Percentiles rank a stretch among this genome's conserved stretches.
Conservation (phyloP, 1,140 invertebrate genomes). For the Ceratosolen solmsi region DNA sequence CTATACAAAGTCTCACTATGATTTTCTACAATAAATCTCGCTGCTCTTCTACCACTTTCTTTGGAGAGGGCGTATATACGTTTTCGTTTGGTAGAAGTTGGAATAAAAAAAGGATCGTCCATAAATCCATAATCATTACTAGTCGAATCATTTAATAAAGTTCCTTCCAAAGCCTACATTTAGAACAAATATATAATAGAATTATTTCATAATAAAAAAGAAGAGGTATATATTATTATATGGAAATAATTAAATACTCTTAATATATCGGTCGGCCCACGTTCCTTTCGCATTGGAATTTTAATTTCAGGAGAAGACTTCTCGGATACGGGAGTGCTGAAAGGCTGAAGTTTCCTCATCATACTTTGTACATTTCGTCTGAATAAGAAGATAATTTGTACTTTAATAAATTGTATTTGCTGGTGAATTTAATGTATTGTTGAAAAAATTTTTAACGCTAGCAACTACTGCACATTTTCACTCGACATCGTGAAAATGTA, state of each 20-base stretch:
- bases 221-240: constrained; percentile 36
- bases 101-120: constrained; percentile 92
- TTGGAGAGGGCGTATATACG: constrained; percentile 84
- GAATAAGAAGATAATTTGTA: constrained; percentile 33
- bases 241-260: constrained; percentile 65
- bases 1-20: constrained; percentile 84
- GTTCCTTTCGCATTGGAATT: constrained; percentile 81
- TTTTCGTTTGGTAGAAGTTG: constrained; percentile 83
- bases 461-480: background rate
- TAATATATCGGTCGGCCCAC: constrained; percentile 87
- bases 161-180: constrained; percentile 81
- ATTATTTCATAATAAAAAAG: background rate
- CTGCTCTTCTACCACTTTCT: constrained; percentile 90
- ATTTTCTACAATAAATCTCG: constrained; percentile 86
- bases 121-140: constrained; percentile 91
- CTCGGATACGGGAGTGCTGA: constrained; percentile 38
- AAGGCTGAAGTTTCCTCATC: constrained; percentile 52
- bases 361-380: constrained; percentile 51
- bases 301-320: constrained; percentile 63
- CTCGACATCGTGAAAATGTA: background rate
- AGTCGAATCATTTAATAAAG: constrained; percentile 82
- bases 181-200: constrained; percentile 34
- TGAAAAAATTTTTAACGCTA: background rate
- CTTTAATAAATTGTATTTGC: background rate
- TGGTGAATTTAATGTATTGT: background rate